Percentiles rank a stretch among this genome's conserved stretches.
phyloP scores from a whole-genome alignment of 1,140 invertebrate genomes.

The Dreissena rostriformis region DNA sequence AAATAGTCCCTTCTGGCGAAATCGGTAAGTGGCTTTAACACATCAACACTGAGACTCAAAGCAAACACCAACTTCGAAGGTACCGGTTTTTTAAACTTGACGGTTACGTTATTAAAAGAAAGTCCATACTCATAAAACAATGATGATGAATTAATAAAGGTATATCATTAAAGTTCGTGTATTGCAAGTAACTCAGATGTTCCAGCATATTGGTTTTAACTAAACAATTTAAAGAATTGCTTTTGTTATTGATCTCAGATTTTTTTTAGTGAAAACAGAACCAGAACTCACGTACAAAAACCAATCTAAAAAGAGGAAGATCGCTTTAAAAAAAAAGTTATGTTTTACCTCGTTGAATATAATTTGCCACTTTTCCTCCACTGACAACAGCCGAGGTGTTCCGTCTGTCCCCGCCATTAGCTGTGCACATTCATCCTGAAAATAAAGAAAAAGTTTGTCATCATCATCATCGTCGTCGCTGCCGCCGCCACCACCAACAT shows the following conservation, averaged over 20 bases:
- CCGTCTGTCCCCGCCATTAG: constrained; percentile 19
- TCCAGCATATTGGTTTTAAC: too few relatives aligned
- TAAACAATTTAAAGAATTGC: too few relatives aligned
- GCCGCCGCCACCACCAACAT: neutral
- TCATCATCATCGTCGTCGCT: neutral
- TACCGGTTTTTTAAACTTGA: too few relatives aligned
- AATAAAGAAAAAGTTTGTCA: neutral
- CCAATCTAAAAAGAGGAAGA: neutral
- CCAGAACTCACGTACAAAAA: neutral
- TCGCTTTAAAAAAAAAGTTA: neutral
- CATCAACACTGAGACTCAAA: too few relatives aligned
- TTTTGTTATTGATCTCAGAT: neutral
- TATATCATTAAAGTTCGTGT: too few relatives aligned
- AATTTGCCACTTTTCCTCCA: constrained; percentile 55
- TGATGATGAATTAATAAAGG: too few relatives aligned
- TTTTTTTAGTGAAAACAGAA: neutral
- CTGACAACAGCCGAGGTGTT: constrained; percentile 28
- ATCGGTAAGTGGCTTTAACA: too few relatives aligned
- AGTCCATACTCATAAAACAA: too few relatives aligned
- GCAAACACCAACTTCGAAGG: too few relatives aligned
- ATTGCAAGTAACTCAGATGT: too few relatives aligned
- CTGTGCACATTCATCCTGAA: constrained; percentile 25
- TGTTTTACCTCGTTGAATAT: constrained; percentile 50
- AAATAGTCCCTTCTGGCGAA: too few relatives aligned
- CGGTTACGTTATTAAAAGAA: too few relatives aligned